A percentile compares a stretch with the other conserved stretches of the same genome.
These are phyloP conservation scores for Lithodes maja DNA, from an alignment of 2,888 invertebrate genomes.

Conservation along the genomic window DNA sequence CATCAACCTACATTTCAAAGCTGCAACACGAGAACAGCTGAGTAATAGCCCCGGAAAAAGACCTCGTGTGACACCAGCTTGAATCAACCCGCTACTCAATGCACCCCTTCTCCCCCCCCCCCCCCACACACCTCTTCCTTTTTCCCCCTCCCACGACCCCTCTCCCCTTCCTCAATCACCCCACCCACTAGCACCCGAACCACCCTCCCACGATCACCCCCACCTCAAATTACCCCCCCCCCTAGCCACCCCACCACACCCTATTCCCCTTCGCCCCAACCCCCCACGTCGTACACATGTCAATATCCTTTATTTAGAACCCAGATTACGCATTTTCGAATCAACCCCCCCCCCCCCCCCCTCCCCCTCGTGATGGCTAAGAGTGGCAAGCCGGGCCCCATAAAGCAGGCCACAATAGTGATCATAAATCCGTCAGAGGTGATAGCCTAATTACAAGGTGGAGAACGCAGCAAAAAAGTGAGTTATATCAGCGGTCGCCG, in stretches of 20 bases:
- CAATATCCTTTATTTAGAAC: slow-evolving; percentile 54
- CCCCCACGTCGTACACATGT: slow-evolving; percentile 42
- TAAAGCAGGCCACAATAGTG: slow-evolving; percentile 61
- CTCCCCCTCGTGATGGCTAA: slow-evolving; percentile 47
- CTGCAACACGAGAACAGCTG: too few relatives aligned
- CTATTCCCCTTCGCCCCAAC: not conserved
- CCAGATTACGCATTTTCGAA: slow-evolving; percentile 62
- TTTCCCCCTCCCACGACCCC: not conserved
- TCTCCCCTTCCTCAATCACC: not conserved
- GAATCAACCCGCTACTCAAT: too few relatives aligned
- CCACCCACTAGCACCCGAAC: too few relatives aligned
- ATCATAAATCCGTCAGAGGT: slow-evolving; percentile 63
- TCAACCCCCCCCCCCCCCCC: slow-evolving; percentile 44
- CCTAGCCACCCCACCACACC: too few relatives aligned
- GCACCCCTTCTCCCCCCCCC: slow-evolving; percentile 10
- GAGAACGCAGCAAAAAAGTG: slow-evolving; percentile 41
- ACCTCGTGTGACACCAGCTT: too few relatives aligned
- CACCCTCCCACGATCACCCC: too few relatives aligned
- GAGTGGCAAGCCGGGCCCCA: slow-evolving; percentile 58
- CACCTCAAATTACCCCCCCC: too few relatives aligned
- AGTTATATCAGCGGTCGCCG: slow-evolving; percentile 36
- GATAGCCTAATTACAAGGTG: slow-evolving; percentile 62
- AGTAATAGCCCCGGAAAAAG: too few relatives aligned
- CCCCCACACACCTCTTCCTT: not conserved
- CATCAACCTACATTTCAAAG: too few relatives aligned